A percentile compares a stretch with the other conserved stretches of the same genome.
Conservation (phyloP, 2,888 invertebrate genomes). For the Pammene aurita region DNA sequence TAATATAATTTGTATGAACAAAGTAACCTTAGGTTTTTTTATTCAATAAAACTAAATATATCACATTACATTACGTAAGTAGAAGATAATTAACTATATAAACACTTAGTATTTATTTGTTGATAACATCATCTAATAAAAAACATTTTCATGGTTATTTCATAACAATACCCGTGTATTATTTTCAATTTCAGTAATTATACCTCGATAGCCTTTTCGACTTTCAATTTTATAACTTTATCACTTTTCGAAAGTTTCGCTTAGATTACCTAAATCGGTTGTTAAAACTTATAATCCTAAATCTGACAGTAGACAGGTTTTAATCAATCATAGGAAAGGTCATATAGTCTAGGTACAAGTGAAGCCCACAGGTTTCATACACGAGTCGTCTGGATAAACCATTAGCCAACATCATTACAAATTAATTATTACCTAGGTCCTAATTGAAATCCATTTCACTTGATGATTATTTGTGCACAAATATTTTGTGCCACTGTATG, state of each 20-base stretch:
- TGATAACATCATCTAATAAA: too few relatives aligned
- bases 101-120: too few relatives aligned
- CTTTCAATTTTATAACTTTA: too few relatives aligned
- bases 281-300: neutral
- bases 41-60: too few relatives aligned
- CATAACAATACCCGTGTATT: too few relatives aligned
- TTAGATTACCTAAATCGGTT: neutral
- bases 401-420: conserved; percentile 1
- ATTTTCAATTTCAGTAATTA: too few relatives aligned
- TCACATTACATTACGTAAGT: too few relatives aligned
- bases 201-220: too few relatives aligned
- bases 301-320: neutral
- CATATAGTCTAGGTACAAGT: conserved; percentile 5
- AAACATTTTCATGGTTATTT: too few relatives aligned
- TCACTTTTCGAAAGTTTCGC: neutral
- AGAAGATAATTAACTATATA: too few relatives aligned
- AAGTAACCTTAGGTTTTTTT: too few relatives aligned
- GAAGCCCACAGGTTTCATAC: conserved; percentile 1
- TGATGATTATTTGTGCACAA: neutral
- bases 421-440: conserved; percentile 23
- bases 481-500: neutral
- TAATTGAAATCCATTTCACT: conserved; percentile 10
- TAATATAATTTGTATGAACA: too few relatives aligned
- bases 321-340: conserved; percentile 1
- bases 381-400: neutral